These are phyloP conservation scores for Thalassarche chlororhynchos DNA, from an alignment of 2,113 vertebrate genomes.

Conservation along the genomic window DNA sequence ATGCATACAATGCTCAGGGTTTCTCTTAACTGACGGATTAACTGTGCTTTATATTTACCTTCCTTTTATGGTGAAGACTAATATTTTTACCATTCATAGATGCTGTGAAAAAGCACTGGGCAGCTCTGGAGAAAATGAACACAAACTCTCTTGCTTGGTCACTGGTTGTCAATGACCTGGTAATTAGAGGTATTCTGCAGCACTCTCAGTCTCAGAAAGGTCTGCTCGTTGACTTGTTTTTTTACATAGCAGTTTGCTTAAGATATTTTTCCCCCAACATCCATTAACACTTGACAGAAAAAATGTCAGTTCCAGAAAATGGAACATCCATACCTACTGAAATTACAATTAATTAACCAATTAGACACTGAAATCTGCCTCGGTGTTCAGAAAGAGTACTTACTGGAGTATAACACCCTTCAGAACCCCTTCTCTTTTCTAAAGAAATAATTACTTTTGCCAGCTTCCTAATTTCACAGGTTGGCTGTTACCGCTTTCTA, in stretches of 20 bases:
- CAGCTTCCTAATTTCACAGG: not conserved
- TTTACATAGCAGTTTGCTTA: not conserved
- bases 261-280: not conserved
- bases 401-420: not conserved
- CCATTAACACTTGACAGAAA: not conserved
- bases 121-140: not conserved
- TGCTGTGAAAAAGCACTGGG: not conserved
- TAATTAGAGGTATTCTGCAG: not conserved
- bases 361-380: not conserved
- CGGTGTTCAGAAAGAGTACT: not conserved
- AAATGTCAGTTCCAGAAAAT: not conserved
- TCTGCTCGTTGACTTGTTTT: not conserved
- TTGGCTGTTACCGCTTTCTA: not conserved
- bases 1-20: not conserved
- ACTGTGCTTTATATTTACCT: not conserved
- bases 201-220: not conserved
- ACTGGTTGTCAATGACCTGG: not conserved
- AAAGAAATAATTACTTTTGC: not conserved
- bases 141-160: not conserved
- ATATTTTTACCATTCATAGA: not conserved
- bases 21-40: not conserved
- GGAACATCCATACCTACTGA: not conserved
- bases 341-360: conserved; percentile 18
- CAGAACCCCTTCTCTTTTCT: not conserved
- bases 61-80: not conserved